Percentiles rank a stretch among this genome's conserved stretches.
Conservation (phyloP, 53 echinoderm and acorn worm genomes). For the Luidia sarsii region DNA sequence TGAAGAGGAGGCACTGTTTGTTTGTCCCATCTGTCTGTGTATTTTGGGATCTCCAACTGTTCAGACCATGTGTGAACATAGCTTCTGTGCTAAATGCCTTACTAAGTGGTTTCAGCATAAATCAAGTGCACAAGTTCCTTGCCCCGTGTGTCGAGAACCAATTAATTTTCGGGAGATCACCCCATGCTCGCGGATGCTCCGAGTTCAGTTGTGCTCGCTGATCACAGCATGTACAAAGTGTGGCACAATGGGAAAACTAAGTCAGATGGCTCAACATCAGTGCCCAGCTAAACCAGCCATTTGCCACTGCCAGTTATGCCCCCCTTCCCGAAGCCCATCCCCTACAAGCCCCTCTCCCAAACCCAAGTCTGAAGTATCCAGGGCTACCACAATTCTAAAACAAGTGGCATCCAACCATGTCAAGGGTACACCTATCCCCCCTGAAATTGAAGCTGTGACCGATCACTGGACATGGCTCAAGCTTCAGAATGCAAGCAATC, state of each 20-base stretch:
- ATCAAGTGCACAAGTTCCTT: too few species aligned
- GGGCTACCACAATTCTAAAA: slow-evolving; percentile 17
- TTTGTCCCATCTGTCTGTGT: background rate
- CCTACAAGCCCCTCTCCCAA: background rate
- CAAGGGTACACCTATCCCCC: slow-evolving; percentile 12
- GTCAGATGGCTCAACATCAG: background rate
- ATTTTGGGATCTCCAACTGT: background rate
- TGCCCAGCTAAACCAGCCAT: background rate
- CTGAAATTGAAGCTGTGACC: slow-evolving; percentile 21
- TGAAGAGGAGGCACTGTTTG: background rate
- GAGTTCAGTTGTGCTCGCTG: slow-evolving; percentile 2
- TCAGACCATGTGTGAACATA: background rate
- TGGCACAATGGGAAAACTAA: slow-evolving; percentile 12
- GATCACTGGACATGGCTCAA: slow-evolving; percentile 27
- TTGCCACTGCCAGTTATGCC: slow-evolving; percentile 7
- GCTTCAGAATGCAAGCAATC: background rate
- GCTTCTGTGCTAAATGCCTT: background rate
- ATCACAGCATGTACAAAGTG: slow-evolving; percentile 27
- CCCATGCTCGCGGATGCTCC: slow-evolving; percentile 13
- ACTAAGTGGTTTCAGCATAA: background rate
- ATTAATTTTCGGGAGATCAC: too few species aligned
- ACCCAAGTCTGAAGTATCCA: slow-evolving; percentile 2
- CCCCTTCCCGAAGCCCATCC: too few species aligned
- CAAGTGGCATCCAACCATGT: slow-evolving; percentile 13
- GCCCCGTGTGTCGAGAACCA: too few species aligned